Evolutionary conservation across 2,797 vertebrate genomes (phyloP), one percentile per base, ranked within the genome.

Genomic region (Anguilla obscura): DNA sequence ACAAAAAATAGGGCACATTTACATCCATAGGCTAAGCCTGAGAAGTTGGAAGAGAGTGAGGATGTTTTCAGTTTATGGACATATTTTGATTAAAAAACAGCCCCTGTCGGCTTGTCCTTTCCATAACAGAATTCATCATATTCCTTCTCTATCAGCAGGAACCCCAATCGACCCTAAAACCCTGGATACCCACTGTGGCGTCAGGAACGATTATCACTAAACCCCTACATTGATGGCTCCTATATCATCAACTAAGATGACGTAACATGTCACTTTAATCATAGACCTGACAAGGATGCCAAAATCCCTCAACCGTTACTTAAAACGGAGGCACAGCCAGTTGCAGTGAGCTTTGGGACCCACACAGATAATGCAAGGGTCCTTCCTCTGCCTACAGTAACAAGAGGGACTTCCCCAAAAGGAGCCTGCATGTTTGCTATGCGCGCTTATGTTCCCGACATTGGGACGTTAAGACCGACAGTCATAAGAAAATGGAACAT

Each of bases 191-290:
- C n/a, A 79, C 27, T 52, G 6, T 45, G 54, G 90, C 71, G 48
- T 87, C 50, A 85, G 85, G 40, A 89, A 85, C 69, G 66, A 86
- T 60, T 56, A 86, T 48, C 45, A 84, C 63, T 50, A 63, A 88
- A 60, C 50, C 74, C 87, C 88, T 80, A 90, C 36, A 45, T 63
- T 52, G 63, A 86, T 87, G 85, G 60, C 85, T 80, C 82, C 89
- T 90, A 87, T 79, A 85, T 90, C 88, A 90, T 74, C 86, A 82
- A 88, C 60, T 86, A 79, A 74, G 85, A 85, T 50, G 48, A 84
- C 48, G 24, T 54, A 40, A 89, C n/a, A 86, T 66, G 16, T 69
- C 30, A 14, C 50, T 48, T 69, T 52, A 18, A 14, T 45, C 36
- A 58, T 30, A 76, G 88, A 36, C 16, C 30, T 21, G 85, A 48